Evolutionary conservation across 2,888 invertebrate species (phyloP).

Genomic region (Orthosia cruda): DNA sequence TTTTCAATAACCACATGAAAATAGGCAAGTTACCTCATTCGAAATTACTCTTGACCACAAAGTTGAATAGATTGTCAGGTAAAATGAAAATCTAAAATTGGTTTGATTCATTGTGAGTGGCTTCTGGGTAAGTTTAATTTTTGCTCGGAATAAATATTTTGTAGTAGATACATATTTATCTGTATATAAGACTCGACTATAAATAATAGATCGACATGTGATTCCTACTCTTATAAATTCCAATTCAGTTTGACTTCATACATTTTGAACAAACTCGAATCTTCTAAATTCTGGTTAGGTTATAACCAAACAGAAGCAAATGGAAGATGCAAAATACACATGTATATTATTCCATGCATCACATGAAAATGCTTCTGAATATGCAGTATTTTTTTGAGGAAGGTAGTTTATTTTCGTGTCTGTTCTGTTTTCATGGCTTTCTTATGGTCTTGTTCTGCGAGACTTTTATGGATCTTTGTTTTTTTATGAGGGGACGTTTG

Average conservation of each 20-base stretch:
- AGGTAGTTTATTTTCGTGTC: slow-evolving; percentile 3
- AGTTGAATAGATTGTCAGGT: slow-evolving; percentile 4
- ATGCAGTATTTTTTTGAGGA: not conserved
- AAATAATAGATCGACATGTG: not conserved
- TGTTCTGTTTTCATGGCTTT: slow-evolving; percentile 6
- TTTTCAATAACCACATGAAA: not conserved
- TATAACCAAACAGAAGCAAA: not conserved
- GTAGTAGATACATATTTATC: not conserved
- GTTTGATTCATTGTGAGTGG: not conserved
- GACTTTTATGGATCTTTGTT: not conserved
- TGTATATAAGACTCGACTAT: not conserved
- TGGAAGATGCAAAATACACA: not conserved
- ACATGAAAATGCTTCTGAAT: slow-evolving; percentile 14
- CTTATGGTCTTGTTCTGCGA: not conserved
- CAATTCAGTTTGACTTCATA: slow-evolving; percentile 7
- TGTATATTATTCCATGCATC: slow-evolving; percentile 2
- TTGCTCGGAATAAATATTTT: not conserved
- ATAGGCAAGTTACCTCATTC: not conserved
- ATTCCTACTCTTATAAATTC: slow-evolving; percentile 15
- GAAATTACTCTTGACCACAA: not conserved
- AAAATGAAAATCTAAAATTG: slow-evolving; percentile 5
- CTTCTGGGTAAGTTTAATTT: not conserved
- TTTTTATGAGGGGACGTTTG: not conserved
- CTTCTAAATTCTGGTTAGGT: not conserved
- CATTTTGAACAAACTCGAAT: slow-evolving; percentile 6